Evolutionary conservation across 2,888 invertebrate genomes (phyloP).

Genomic region (Muschampia plurimacula): DNA sequence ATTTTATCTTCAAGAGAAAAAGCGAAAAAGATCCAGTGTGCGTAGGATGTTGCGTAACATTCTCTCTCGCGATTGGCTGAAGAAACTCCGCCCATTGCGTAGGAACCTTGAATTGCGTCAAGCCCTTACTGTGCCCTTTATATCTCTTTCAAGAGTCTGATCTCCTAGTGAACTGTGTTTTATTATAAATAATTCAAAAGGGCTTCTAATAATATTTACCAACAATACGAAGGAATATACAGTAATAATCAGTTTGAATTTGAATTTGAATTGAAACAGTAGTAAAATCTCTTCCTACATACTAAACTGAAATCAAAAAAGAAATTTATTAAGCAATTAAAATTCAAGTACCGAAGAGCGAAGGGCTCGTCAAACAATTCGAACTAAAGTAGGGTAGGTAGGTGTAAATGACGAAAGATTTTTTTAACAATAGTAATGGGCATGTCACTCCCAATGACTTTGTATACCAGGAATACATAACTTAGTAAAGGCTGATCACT

Average conservation of each 20-base stretch:
- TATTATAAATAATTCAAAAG: constrained; percentile 86
- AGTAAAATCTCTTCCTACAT: no score
- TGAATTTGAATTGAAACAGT: neutral
- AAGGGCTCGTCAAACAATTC: neutral
- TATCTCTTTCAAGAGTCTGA: constrained; percentile 70
- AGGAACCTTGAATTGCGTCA: constrained; percentile 75
- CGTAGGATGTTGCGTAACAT: constrained; percentile 78
- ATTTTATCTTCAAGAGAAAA: constrained; percentile 45
- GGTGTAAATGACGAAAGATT: constrained; percentile 78
- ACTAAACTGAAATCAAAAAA: no score
- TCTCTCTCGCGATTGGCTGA: constrained; percentile 69
- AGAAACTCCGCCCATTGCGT: constrained; percentile 81
- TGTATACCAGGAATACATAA: constrained; percentile 76
- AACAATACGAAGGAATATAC: neutral
- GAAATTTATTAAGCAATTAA: no score
- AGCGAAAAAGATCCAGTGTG: constrained; percentile 56
- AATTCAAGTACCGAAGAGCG: neutral
- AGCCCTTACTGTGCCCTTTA: constrained; percentile 78
- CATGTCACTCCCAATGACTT: constrained; percentile 87
- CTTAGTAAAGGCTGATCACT: constrained; percentile 43
- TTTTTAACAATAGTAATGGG: constrained; percentile 81
- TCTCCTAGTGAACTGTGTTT: constrained; percentile 81
- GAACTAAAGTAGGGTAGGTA: constrained; percentile 37
- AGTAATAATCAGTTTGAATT: neutral
- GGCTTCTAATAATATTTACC: constrained; percentile 61